Conservation (phyloP, 2,888 invertebrate genomes). For the Troilus luridus region DNA sequence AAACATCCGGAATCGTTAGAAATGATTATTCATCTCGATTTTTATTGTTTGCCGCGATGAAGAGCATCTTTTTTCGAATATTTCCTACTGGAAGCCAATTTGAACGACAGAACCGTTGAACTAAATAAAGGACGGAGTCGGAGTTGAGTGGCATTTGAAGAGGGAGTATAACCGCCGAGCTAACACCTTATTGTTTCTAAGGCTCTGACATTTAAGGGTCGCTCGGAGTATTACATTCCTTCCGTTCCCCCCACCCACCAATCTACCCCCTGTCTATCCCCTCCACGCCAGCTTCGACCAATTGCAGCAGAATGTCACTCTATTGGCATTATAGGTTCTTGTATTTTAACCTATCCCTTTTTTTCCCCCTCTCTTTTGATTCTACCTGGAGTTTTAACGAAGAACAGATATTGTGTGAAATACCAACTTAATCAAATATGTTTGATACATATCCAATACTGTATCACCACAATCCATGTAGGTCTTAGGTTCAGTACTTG, state of each 20-base stretch:
- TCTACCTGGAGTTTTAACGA: not conserved
- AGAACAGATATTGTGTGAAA: no score
- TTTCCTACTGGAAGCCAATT: no score
- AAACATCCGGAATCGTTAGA: no score
- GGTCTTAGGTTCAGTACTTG: no score
- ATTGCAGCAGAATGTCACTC: slow-evolving; percentile 31
- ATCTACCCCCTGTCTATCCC: not conserved
- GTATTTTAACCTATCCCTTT: not conserved
- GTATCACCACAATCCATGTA: no score
- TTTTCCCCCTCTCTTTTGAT: not conserved
- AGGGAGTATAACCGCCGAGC: not conserved
- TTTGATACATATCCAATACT: no score
- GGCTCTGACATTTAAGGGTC: slow-evolving; percentile 40
- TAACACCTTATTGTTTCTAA: slow-evolving; percentile 49
- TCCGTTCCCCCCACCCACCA: not conserved
- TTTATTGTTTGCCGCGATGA: no score
- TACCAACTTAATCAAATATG: no score
- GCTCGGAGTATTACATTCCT: slow-evolving; percentile 34
- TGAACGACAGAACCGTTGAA: not conserved
- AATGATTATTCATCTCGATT: no score
- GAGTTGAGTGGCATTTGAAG: slow-evolving; percentile 38
- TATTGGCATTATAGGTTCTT: slow-evolving; percentile 34
- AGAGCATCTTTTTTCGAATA: no score
- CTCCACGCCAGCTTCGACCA: not conserved
- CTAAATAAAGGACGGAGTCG: not conserved